Conservation (phyloP, 1,140 invertebrate genomes). For the Ganaspis sp. region DNA sequence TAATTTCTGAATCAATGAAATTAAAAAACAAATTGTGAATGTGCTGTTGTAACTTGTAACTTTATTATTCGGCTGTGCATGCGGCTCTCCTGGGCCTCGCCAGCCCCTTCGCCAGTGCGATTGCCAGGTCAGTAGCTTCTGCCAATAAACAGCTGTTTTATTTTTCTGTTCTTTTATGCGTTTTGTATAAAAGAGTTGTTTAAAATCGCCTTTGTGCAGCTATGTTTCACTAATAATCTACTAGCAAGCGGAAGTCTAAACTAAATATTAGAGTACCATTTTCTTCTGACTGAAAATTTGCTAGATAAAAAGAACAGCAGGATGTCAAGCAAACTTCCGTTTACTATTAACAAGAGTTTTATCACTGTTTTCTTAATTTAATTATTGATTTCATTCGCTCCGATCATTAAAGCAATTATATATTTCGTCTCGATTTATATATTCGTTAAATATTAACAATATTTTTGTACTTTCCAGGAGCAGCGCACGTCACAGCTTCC, state of each 20-base stretch:
- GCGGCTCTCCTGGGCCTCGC: slow-evolving; percentile 78
- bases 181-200: slow-evolving; percentile 1
- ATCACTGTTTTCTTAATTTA: neutral
- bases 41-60: slow-evolving; percentile 62
- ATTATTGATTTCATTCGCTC: neutral
- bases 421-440: too few relatives aligned
- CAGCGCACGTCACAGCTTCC: slow-evolving; percentile 90
- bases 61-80: slow-evolving; percentile 79
- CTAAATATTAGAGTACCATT: too few relatives aligned
- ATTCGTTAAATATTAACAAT: slow-evolving; percentile 32
- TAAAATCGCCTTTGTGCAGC: slow-evolving; percentile 23
- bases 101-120: slow-evolving; percentile 72
- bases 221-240: neutral
- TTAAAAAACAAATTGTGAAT: slow-evolving; percentile 48
- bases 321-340: neutral
- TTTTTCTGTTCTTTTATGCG: slow-evolving; percentile 36
- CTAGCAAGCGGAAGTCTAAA: neutral
- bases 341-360: neutral
- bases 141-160: slow-evolving; percentile 36
- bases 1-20: neutral
- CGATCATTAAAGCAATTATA: neutral
- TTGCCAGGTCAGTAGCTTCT: slow-evolving; percentile 72
- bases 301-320: neutral
- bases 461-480: slow-evolving; percentile 79
- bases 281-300: too few relatives aligned